Evolutionary conservation across 92 coral and sea anemone species (phyloP).

Genomic region (Umimayanthus kanabou): DNA sequence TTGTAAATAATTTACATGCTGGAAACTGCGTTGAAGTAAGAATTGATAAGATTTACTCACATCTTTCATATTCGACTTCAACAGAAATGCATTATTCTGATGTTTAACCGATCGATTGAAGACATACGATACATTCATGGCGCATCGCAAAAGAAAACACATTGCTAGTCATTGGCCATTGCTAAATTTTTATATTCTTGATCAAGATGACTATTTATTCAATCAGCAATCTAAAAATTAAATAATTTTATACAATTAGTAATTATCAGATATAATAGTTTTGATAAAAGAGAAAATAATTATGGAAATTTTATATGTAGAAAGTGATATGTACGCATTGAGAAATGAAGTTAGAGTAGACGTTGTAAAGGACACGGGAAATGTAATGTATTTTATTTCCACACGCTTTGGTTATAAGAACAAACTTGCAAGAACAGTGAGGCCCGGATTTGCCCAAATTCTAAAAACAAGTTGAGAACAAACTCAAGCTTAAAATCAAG

Average conservation of each 20-base stretch:
- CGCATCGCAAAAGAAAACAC: neutral
- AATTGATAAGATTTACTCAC: no score
- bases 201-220: conserved; percentile 10
- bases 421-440: no score
- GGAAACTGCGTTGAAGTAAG: no score
- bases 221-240: neutral
- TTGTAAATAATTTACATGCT: no score
- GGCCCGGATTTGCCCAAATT: no score
- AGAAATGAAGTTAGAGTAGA: no score
- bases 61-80: no score
- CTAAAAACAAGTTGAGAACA: no score
- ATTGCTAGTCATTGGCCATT: neutral
- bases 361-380: neutral
- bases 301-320: neutral
- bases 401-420: neutral
- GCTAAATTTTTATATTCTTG: neutral
- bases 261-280: neutral
- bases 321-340: neutral
- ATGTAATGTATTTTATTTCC: neutral
- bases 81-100: no score
- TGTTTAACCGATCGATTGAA: no score
- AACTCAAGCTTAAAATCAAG: no score
- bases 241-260: neutral
- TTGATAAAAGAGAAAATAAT: neutral
- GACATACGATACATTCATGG: no score